Percentiles rank a stretch among this genome's conserved stretches.
phyloP scores from a whole-genome alignment of 2,113 vertebrate genomes.

The Oxyura jamaicensis region DNA sequence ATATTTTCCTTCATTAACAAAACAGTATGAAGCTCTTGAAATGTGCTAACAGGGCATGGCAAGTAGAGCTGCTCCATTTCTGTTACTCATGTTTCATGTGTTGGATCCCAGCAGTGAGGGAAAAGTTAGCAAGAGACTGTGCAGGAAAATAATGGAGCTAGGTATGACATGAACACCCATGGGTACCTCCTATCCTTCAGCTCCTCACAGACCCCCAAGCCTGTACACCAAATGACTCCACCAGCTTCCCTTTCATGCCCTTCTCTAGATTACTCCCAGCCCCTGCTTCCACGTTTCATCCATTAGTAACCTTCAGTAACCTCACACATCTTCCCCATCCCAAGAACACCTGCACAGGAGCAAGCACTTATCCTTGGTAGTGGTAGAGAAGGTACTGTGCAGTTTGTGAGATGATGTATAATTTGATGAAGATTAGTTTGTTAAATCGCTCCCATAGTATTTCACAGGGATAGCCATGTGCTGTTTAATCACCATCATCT shows the following conservation, averaged over 20 bases:
- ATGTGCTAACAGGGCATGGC: background rate
- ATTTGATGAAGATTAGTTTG: background rate
- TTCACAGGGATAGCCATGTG: background rate
- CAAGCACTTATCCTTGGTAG: background rate
- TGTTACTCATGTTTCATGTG: background rate
- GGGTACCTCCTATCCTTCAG: background rate
- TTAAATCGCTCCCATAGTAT: background rate
- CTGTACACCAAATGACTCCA: accelerated
- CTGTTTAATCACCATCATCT: background rate
- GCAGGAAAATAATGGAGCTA: background rate
- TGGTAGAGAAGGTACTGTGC: background rate
- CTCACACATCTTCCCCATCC: background rate
- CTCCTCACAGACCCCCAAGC: background rate
- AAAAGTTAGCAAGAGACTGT: background rate
- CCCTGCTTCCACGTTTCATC: background rate
- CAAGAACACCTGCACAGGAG: background rate
- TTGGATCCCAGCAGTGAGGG: background rate
- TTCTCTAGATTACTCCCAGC: background rate
- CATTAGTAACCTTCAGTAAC: background rate
- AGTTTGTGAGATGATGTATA: background rate
- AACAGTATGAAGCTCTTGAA: background rate
- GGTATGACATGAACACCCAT: background rate
- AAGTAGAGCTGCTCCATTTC: background rate
- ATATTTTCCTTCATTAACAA: background rate
- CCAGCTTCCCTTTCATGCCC: background rate